phyloP scores from a whole-genome alignment of 1,140 invertebrate genomes.

The Dysdera silvatica region DNA sequence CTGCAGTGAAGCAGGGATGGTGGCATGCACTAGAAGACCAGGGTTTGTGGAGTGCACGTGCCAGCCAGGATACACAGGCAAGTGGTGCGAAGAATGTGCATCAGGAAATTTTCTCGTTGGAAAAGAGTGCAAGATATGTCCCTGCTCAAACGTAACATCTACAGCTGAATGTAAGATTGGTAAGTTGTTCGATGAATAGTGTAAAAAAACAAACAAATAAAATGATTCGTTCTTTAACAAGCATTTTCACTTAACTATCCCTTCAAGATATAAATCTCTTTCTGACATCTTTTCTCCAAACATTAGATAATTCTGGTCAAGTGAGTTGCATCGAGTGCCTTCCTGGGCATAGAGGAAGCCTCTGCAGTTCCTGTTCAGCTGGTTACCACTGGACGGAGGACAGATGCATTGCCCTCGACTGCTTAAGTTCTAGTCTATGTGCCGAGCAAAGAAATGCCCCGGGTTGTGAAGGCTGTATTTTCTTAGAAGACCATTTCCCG shows the following conservation, averaged over 20 bases:
- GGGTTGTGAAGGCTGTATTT: slow-evolving; percentile 28
- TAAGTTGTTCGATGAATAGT: background rate
- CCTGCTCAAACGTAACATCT: slow-evolving; percentile 31
- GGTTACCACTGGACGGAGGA: slow-evolving; percentile 31
- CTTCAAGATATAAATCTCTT: background rate
- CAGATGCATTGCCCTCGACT: slow-evolving; percentile 24
- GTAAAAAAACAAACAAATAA: background rate
- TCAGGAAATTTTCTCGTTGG: slow-evolving; percentile 21
- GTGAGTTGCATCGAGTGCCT: slow-evolving; percentile 27
- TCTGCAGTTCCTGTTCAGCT: slow-evolving; percentile 26
- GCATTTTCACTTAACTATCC: background rate
- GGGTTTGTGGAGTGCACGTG: slow-evolving; percentile 30
- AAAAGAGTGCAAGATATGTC: slow-evolving; percentile 28
- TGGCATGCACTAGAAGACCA: slow-evolving; percentile 26
- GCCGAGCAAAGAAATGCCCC: slow-evolving; percentile 20
- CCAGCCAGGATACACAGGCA: slow-evolving; percentile 26
- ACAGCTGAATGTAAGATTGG: slow-evolving; percentile 30
- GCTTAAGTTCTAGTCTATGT: slow-evolving; percentile 27
- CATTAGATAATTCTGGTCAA: slow-evolving; percentile 19
- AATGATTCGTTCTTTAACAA: background rate
- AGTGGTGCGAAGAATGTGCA: slow-evolving; percentile 31
- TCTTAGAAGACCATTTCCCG: slow-evolving; percentile 16
- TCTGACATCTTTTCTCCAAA: background rate
- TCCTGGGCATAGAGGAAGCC: slow-evolving; percentile 28
- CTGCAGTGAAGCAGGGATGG: slow-evolving; percentile 30